phyloP scores from a whole-genome alignment of 2,888 invertebrate genomes.

The Spodoptera littoralis region DNA sequence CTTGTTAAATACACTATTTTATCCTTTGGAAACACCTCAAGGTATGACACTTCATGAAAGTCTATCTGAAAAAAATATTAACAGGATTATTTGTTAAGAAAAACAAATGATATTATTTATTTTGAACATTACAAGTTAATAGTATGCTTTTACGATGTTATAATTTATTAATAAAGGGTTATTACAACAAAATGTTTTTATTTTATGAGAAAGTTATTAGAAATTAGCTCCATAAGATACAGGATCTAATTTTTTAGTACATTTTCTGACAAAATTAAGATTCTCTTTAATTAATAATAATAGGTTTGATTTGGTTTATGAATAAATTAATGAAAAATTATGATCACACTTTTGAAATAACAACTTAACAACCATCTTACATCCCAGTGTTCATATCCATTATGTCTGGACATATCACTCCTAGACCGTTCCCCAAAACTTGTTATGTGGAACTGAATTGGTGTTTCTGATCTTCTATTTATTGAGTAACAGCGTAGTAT shows the following conservation, averaged over 20 bases:
- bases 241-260: no score
- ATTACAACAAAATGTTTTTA: no score
- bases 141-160: no score
- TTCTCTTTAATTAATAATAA: no score
- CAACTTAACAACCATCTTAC: conserved; percentile 84
- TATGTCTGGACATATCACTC: conserved; percentile 93
- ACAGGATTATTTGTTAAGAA: conserved; percentile 14
- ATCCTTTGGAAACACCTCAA: conserved; percentile 92
- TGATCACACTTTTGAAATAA: no score
- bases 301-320: no score
- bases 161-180: no score
- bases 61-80: conserved; percentile 86
- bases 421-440: conserved; percentile 93
- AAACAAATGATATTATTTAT: conserved; percentile 3
- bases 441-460: conserved; percentile 94
- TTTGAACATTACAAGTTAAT: no score
- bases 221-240: no score
- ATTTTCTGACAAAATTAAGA: no score
- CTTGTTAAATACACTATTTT: conserved; percentile 97
- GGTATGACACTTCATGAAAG: conserved; percentile 91
- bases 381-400: conserved; percentile 98
- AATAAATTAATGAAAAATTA: no score
- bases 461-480: conserved; percentile 94
- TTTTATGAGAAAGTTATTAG: no score
- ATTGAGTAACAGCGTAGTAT: conserved; percentile 96